A percentile compares a stretch with the other conserved stretches of the same genome.
Conservation (phyloP, 1,140 invertebrate genomes). For the Drosophila pallidifrons region DNA sequence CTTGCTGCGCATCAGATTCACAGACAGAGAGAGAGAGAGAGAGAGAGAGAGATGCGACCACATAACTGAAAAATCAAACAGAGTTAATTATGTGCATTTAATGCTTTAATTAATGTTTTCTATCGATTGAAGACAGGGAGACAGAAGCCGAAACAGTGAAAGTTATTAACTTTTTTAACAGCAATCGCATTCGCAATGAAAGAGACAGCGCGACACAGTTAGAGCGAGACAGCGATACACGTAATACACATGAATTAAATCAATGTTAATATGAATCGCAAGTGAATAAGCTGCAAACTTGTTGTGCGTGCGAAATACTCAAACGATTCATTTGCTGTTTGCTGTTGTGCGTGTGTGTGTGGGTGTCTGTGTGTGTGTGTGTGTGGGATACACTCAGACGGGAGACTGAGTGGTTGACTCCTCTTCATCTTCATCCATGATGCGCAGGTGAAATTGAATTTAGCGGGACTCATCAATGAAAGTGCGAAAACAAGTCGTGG, state of each 20-base stretch:
- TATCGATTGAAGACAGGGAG: conserved; percentile 45
- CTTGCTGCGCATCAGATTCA: background rate
- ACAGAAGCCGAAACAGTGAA: conserved; percentile 56
- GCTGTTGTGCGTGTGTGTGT: too few species aligned
- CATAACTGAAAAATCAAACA: conserved; percentile 45
- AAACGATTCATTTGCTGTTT: background rate
- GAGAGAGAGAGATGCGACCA: conserved; percentile 10
- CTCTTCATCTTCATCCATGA: background rate
- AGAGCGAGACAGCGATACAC: conserved; percentile 17
- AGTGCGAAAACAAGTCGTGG: conserved; percentile 26
- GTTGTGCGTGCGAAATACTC: conserved; percentile 41
- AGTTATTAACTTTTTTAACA: conserved; percentile 66
- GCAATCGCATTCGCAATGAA: conserved; percentile 41
- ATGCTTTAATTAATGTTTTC: conserved; percentile 76
- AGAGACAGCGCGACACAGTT: background rate
- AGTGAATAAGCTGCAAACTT: conserved; percentile 62
- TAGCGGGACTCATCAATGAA: conserved; percentile 27
- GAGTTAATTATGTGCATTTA: conserved; percentile 76
- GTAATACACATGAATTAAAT: conserved; percentile 35
- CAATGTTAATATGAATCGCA: conserved; percentile 39
- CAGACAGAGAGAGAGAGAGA: conserved; percentile 1
- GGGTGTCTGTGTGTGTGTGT: background rate
- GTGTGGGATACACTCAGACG: conserved; percentile 6
- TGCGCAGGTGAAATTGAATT: conserved; percentile 29
- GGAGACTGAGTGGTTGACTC: background rate